Percentiles rank a stretch among this genome's conserved stretches.
Conservation (phyloP, 92 coral and sea anemone species). For the Porites evermanni region DNA sequence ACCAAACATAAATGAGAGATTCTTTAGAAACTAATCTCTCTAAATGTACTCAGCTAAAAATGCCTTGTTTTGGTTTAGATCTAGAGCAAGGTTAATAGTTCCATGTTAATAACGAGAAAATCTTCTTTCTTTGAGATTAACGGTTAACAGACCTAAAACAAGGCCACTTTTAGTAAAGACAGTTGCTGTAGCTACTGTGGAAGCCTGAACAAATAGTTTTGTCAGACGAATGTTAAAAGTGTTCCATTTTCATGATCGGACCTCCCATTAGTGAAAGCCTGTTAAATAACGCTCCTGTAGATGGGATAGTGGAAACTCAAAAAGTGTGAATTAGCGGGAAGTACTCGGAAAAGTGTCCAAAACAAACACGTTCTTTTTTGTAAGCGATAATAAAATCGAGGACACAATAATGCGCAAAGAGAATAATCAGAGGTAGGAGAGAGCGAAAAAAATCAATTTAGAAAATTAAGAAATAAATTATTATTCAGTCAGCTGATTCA, state of each 20-base stretch:
- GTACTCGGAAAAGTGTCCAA: neutral
- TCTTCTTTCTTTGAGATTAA: no score
- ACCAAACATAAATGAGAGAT: neutral
- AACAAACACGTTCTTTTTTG: no score
- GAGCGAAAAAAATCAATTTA: neutral
- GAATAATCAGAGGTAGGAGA: neutral
- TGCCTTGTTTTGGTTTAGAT: neutral
- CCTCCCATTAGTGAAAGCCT: neutral
- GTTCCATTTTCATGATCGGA: neutral
- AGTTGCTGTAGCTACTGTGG: neutral
- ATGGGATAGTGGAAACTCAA: neutral
- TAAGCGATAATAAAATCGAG: no score
- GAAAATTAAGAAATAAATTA: no score
- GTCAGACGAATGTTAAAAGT: neutral
- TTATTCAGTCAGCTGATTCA: slow-evolving; percentile 40
- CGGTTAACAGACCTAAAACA: neutral
- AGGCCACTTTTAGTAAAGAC: no score
- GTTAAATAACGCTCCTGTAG: neutral
- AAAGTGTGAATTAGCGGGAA: neutral
- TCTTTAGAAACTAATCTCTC: neutral
- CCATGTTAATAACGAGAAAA: no score
- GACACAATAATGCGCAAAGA: neutral
- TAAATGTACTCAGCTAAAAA: neutral
- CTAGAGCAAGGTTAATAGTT: neutral
- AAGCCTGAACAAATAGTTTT: neutral